Evolutionary conservation across 1,140 invertebrate species (phyloP), one percentile per base, ranked within the genome.

Genomic region (Contarinia nasturtii): DNA sequence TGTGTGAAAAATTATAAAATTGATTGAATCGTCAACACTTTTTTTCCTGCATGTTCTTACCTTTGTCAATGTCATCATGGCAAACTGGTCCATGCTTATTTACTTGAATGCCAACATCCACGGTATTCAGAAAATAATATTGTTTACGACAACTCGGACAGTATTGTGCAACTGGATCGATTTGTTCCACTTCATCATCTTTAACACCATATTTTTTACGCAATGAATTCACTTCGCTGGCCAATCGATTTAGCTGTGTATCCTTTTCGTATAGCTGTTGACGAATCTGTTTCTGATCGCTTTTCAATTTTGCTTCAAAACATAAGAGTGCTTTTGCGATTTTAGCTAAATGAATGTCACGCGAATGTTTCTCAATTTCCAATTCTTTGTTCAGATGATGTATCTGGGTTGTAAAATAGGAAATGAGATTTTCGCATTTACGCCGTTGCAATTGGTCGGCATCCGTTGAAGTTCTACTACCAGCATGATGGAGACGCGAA

Each of bases 211-310:
- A 45, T 7, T 55, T 56, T 20, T 58, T 58, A 42, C 58, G 54
- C n/a, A 63, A 46, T 2, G 55, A 51, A 44, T 53, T 52, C 49
- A 61, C 60, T 22, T 57, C 54, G 3, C 55, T 51, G 33, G 57
- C 34, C 20, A 62, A 52, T 4, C 60, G 55, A 44, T 68, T 67
- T 17, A 82, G 80, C 22, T 79, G 68, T 19, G 65, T 67, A 56
- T 80, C 78, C 52, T 76, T 77, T 49, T 79, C 75, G 36, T 67
- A 65, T 2, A 82, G 59, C 46, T 76, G 65, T 49, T 72, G 70
- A 34, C 72, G 71, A 22, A 80, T 79, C 17, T 67, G 68, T 54
- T 77, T 77, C 58, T 81, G 79, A 56, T 82, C 79, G 47, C 72
- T 71, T 47, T 73, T 71, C 2, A 81, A 55, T 27, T 76, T 66